These are phyloP conservation scores for Apotomis capreana DNA, from an alignment of 2,888 invertebrate species.

Conservation along the genomic window DNA sequence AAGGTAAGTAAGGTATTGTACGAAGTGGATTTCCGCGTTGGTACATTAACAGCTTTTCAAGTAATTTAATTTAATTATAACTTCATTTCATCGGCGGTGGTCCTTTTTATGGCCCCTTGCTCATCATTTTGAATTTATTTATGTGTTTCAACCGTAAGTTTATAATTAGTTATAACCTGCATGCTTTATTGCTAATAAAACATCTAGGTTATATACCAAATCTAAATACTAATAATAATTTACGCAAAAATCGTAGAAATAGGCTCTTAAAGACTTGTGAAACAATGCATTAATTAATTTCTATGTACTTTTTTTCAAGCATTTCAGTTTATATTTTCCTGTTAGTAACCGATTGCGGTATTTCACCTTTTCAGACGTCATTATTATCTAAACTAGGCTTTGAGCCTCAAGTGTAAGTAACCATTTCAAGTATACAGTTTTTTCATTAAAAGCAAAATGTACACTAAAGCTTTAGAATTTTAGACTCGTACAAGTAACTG, in stretches of 20 bases:
- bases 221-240: neutral
- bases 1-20: too few species aligned
- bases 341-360: too few species aligned
- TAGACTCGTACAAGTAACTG: neutral
- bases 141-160: constrained; percentile 10
- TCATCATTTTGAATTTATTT: constrained; percentile 18
- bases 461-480: too few species aligned
- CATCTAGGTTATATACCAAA: neutral
- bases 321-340: too few species aligned
- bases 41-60: constrained; percentile 5
- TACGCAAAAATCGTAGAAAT: neutral
- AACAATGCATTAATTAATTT: too few species aligned
- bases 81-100: constrained; percentile 8
- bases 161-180: constrained; percentile 45
- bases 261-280: too few species aligned
- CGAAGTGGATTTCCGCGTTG: neutral
- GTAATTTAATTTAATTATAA: constrained; percentile 12
- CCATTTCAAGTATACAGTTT: too few species aligned
- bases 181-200: constrained; percentile 52
- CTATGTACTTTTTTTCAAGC: too few species aligned
- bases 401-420: too few species aligned
- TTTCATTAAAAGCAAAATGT: too few species aligned
- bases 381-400: too few species aligned
- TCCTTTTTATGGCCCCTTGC: constrained; percentile 13
- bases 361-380: too few species aligned